Base-by-base conservation (phyloP, 1,140 invertebrate species). In the Drosophila sturtevanti region DNA sequence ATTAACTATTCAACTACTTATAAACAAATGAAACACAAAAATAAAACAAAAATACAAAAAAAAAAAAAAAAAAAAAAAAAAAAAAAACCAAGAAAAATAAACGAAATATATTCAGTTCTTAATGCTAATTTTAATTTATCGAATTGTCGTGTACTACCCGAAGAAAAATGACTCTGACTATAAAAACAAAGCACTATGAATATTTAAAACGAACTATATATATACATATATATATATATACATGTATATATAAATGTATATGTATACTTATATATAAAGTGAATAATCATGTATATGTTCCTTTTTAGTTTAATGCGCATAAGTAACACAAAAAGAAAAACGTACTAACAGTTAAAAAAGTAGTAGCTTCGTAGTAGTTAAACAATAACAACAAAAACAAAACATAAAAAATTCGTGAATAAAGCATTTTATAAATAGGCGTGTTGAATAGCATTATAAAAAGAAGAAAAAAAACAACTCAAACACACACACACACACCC, bases 301-400 rank as follows among this genome's bases (percentile, higher is more conserved):
- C 89, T 90, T 90, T 90, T 90, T 81, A 90, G 78, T 89, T 90
- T 90, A 89, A 90, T 77, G 75, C 70, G 78, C 77, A 87, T 82
- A 79, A 76, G 79, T 86, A 82, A 89, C 72, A 77, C 65, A 38
- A 65, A 61, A n/a, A 67, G 41, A 61, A 37, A 73, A 75, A 69
- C 56, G 62, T 79, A 81, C 64, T 87, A 82, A 85, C 64, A 64
- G 72, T 79, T 81, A 79, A 77, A 62, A 56, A 79, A 35, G 80
- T 89, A 87, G 84, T 79, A 80, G 84, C 84, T 87, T 87, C 65
- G 68, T 84, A 89, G 84, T 84, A 77, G 79, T 63, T 72, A 67
- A 81, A 64, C 64, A 65, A 65, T 6, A 31, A 31, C 3, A 31
- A 37, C 21, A 79, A 52, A 48, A 66, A 54, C 65, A 63, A 60